Conservation (phyloP, 1,140 invertebrate species). For the Hormaphis cornu region DNA sequence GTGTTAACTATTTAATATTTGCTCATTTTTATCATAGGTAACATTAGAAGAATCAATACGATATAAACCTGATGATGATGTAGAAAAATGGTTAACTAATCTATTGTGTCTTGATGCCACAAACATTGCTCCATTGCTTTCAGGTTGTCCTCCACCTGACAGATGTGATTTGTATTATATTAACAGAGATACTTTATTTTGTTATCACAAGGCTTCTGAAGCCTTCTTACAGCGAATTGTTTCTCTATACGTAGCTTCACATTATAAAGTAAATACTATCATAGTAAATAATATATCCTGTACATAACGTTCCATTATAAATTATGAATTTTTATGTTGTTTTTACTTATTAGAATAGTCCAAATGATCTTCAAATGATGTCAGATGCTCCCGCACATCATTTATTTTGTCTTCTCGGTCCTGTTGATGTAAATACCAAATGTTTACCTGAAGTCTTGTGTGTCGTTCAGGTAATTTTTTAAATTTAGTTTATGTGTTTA, state of each 20-base stretch:
- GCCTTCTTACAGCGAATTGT: conserved; percentile 86
- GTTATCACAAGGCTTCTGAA: conserved; percentile 93
- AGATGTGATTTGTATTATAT: conserved; percentile 85
- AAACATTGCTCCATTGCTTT: conserved; percentile 52
- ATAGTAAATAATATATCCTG: background rate
- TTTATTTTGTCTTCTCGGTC: conserved; percentile 88
- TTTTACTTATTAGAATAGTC: conserved; percentile 68
- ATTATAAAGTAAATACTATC: conserved; percentile 70
- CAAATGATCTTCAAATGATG: conserved; percentile 97
- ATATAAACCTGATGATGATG: conserved; percentile 75
- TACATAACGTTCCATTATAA: background rate
- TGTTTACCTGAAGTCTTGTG: conserved; percentile 82
- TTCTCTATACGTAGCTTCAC: conserved; percentile 89
- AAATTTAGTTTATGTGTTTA: background rate
- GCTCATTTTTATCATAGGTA: conserved; percentile 44
- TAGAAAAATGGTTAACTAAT: conserved; percentile 87
- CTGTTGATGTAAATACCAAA: conserved; percentile 60
- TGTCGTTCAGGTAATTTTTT: conserved; percentile 66
- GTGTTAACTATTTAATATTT: background rate
- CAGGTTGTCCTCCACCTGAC: conserved; percentile 76
- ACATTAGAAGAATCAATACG: conserved; percentile 90
- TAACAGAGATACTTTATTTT: conserved; percentile 91
- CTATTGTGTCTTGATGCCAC: conserved; percentile 85
- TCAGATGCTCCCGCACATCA: conserved; percentile 98
- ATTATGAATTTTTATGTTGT: background rate